A percentile compares a stretch with the other conserved stretches of the same genome.
These are phyloP conservation scores for Phainopepla nitens DNA, from an alignment of 2,113 vertebrate genomes.

Conservation along the genomic window DNA sequence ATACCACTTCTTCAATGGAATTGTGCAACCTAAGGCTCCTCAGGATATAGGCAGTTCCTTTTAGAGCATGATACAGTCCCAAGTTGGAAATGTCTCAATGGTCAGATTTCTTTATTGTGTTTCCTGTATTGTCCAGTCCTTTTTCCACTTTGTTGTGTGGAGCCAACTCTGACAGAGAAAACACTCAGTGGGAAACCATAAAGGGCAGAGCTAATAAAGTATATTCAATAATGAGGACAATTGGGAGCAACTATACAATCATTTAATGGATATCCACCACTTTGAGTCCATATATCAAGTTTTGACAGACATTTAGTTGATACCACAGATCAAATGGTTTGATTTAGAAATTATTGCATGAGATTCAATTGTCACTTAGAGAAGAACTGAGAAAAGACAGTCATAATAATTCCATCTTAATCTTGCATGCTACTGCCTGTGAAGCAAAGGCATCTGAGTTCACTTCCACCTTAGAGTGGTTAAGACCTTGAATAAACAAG, in stretches of 20 bases:
- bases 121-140: neutral
- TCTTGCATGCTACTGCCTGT: neutral
- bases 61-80: neutral
- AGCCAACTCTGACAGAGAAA: neutral
- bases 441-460: constrained; percentile 4
- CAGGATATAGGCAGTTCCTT: constrained; percentile 22
- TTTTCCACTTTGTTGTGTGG: neutral
- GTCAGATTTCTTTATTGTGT: neutral
- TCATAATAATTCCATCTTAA: neutral
- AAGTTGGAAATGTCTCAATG: neutral
- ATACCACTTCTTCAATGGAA: constrained; percentile 40
- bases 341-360: neutral
- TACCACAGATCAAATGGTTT: neutral
- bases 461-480: neutral
- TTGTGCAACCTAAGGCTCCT: constrained; percentile 37
- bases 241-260: neutral
- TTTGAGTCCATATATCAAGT: neutral
- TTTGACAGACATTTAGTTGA: neutral
- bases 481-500: neutral
- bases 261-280: neutral
- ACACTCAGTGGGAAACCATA: neutral
- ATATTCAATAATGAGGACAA: neutral
- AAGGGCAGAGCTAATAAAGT: neutral
- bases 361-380: neutral
- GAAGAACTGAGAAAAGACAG: neutral